A percentile compares a stretch with the other conserved stretches of the same genome.
Conservation (phyloP, 1,140 invertebrate species). For the Drosophila teissieri region DNA sequence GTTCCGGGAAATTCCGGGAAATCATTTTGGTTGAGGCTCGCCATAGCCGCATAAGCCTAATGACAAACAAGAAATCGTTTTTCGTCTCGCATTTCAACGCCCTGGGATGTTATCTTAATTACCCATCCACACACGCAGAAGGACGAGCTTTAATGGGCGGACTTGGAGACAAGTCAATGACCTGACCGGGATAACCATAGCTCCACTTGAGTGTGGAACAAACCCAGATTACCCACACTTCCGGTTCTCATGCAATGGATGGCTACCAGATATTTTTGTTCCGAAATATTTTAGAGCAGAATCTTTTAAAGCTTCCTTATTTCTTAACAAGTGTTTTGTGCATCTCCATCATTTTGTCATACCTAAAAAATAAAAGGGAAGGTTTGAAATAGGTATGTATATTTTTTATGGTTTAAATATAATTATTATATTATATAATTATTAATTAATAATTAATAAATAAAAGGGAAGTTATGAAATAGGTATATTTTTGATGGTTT, state of each 20-base stretch:
- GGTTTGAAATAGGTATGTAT: too few species aligned
- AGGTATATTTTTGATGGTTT: too few species aligned
- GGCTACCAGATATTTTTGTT: too few species aligned
- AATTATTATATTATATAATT: too few species aligned
- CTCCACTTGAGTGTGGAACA: slow-evolving; percentile 45
- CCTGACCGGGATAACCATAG: slow-evolving; percentile 32
- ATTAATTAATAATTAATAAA: too few species aligned
- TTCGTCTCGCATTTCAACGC: slow-evolving; percentile 65
- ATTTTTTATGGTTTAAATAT: too few species aligned
- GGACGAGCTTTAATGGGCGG: not conserved
- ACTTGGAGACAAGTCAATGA: slow-evolving; percentile 61
- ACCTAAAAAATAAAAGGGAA: too few species aligned
- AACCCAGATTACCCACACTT: slow-evolving; percentile 35
- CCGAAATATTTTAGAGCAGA: too few species aligned
- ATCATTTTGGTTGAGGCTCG: slow-evolving; percentile 13
- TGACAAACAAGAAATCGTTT: slow-evolving; percentile 33
- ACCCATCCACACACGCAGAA: slow-evolving; percentile 43
- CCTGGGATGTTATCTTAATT: slow-evolving; percentile 74
- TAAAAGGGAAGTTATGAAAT: too few species aligned
- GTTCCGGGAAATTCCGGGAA: slow-evolving; percentile 14
- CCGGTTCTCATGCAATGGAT: not conserved
- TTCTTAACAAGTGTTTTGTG: too few species aligned
- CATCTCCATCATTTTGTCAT: too few species aligned
- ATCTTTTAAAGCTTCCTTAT: too few species aligned
- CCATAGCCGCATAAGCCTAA: slow-evolving; percentile 34